These are phyloP conservation scores for Aphaenogaster ashmeadi DNA, from an alignment of 1,140 invertebrate species.

Conservation along the genomic window DNA sequence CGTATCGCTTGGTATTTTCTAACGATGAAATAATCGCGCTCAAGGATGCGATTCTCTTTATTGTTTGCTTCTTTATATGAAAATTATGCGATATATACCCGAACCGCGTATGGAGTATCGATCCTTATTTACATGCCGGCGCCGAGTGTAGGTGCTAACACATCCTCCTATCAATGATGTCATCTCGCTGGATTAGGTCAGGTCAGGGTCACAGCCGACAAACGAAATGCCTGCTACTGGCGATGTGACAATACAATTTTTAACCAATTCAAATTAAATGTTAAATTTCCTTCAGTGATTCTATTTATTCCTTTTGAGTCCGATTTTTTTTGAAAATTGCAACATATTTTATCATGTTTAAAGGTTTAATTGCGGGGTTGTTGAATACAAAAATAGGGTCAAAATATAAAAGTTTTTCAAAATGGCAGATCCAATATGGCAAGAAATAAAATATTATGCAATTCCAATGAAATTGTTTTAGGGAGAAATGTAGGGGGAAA, in stretches of 20 bases:
- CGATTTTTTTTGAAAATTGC: too few species aligned
- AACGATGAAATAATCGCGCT: slow-evolving; percentile 54
- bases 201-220: slow-evolving; percentile 19
- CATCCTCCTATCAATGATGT: slow-evolving; percentile 44
- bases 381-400: too few species aligned
- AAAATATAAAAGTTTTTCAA: too few species aligned
- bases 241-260: background rate
- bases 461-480: too few species aligned
- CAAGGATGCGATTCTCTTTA: slow-evolving; percentile 24
- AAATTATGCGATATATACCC: slow-evolving; percentile 30
- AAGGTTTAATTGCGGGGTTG: too few species aligned
- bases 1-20: slow-evolving; percentile 28
- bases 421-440: too few species aligned
- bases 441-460: too few species aligned
- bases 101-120: background rate
- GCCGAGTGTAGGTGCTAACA: slow-evolving; percentile 2
- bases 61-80: slow-evolving; percentile 26
- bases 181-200: slow-evolving; percentile 43
- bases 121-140: background rate
- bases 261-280: background rate
- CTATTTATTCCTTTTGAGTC: too few species aligned
- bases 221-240: background rate
- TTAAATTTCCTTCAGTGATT: background rate
- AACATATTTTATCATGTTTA: too few species aligned
- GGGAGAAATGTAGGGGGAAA: too few species aligned